Evolutionary conservation across 2,797 vertebrate species (phyloP), one percentile per base, ranked within the genome.

Genomic region (Pipistrellus nathusii): DNA sequence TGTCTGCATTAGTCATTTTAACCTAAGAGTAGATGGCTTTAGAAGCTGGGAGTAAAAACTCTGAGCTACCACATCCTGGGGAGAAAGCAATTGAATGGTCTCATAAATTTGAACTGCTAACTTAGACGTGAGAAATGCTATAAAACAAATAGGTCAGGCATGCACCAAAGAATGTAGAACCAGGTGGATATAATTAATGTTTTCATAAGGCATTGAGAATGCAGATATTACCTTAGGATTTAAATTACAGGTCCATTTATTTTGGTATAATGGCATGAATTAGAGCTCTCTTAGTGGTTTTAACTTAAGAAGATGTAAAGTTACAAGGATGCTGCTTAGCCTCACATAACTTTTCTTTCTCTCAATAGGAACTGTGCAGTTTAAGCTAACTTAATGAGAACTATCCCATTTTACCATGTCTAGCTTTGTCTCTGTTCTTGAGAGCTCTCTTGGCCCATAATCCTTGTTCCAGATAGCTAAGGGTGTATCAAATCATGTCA

Each of bases 81-180:
- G 41, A 95, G 80, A 89, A 90, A 91, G 87, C 87, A 89, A 46
- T n/a, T 68, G 84, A 81, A 85, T 77, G 68, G 41, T 27, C 76
- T 81, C 80, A 91, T 94, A 87, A 93, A 93, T 96, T 85, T 93
- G 46, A 80, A 73, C 93, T 93, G 59, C 82, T 94, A 89, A 93
- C 80, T 87, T 80, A 46, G 32, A 94, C 53, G 51, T 44, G 32
- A 95, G 68, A 84, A 88, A 51, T 84, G 62, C 76, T 92, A 6
- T 85, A 83, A 87, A 93, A 94, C 78, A 84, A 94, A 76, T 81
- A 92, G 95, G 51, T 90, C 81, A 93, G 77, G 81, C 48, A 44
- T n/a, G 27, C 27, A 72, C 38, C 1, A 8, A 84, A 90, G 80
- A 92, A 71, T 62, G 73, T 78, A 82, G 94, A 96, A 86, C 48